Evolutionary conservation across 2,113 vertebrate genomes (phyloP), one percentile per base, ranked within the genome.

Genomic region (Garra rufa): DNA sequence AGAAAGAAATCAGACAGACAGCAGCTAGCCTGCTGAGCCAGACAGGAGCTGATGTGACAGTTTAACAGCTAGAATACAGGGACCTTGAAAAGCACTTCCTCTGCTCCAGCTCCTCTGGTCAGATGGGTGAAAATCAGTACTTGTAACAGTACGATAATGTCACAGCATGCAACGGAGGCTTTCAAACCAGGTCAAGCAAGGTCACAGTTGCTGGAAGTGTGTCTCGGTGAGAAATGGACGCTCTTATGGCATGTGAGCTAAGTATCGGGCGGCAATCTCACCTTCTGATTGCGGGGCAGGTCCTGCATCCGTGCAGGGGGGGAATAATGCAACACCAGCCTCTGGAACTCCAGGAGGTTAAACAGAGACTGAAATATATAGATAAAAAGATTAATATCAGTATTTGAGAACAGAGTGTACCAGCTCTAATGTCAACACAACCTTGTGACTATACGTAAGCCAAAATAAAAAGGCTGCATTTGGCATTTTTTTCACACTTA

Each of bases 221-320:
- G 65, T 71, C 50, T 76, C 78, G 52, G 38, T 73, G 74, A 46
- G 52, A 78, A 78, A 82, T 44, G 24, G 41, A 86, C 61, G 28
- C 41, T 43, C 43, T 43, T 76, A 38, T 38, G 57, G 44, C 52
- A 77, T 15, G 13, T 5, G 50, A 14, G 30, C n/a, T 38, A n/a
- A 21, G 5, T 10, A 57, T 46, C 41, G 21, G 76, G 55, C 14
- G 5, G 63, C 7, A 44, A n/a, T 30, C 93, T 93, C 93, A 99
- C 98, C 97, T 99, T 99, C 93, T 97, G 97, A 92, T 98, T 99
- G 88, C 96, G 95, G 14, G 98, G 97, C 88, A 98, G 94, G 90
- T 99, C 97, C 87, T 97, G 96, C 89, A 95, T 94, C 88, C 94
- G 94, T 89, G 95, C 94, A 26, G 97, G 97, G 52, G 97, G 97